phyloP scores from a whole-genome alignment of 2,113 vertebrate genomes.

The Callionymus lyra region DNA sequence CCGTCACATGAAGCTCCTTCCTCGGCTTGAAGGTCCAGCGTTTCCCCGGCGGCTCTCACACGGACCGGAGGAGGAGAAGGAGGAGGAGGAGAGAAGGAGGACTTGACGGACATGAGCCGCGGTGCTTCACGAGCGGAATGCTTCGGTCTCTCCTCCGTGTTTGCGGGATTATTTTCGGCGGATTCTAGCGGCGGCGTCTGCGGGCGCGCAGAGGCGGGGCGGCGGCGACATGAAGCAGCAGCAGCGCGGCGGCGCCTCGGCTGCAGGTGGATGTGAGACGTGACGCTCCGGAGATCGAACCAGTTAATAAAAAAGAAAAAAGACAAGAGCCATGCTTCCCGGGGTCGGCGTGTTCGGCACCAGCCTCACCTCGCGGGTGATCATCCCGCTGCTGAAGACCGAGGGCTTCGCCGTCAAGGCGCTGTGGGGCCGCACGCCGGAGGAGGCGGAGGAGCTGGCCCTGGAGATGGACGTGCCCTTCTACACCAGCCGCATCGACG shows the following conservation, averaged over 20 bases:
- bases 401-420: constrained; percentile 93
- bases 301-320: too few species aligned
- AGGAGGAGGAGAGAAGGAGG: constrained; percentile 21
- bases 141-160: background rate
- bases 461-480: constrained; percentile 95
- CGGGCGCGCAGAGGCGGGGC: constrained; percentile 23
- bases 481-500: constrained; percentile 94
- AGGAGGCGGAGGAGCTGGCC: constrained; percentile 96
- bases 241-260: constrained; percentile 29
- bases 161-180: background rate
- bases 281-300: constrained; percentile 21
- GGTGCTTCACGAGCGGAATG: too few species aligned
- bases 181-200: background rate
- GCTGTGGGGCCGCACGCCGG: constrained; percentile 90
- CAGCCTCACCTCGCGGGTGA: constrained; percentile 88
- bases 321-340: constrained; percentile 82
- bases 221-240: constrained; percentile 47
- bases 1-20: background rate
- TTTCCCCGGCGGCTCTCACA: too few species aligned
- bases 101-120: too few species aligned
- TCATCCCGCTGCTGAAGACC: constrained; percentile 88
- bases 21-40: background rate
- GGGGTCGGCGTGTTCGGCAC: constrained; percentile 97
- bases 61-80: background rate
- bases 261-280: constrained; percentile 61